These are phyloP conservation scores for Crotalus helleri DNA, from an alignment of 2,113 vertebrate genomes.

Conservation along the genomic window DNA sequence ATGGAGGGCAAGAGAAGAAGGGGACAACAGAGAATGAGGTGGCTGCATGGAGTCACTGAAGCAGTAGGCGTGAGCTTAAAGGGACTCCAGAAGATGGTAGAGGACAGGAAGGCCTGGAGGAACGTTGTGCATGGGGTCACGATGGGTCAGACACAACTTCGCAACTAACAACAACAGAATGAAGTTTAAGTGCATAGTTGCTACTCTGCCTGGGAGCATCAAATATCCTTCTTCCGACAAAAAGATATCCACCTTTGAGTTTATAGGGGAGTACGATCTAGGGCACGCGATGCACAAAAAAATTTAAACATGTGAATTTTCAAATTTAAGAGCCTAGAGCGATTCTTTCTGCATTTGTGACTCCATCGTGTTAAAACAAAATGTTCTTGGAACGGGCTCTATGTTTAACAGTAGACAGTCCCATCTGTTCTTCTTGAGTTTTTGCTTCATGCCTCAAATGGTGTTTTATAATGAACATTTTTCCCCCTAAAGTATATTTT, in stretches of 20 bases:
- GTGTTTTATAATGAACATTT: constrained; percentile 26
- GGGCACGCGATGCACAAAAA: constrained; percentile 14
- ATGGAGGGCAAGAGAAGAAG: too few relatives aligned
- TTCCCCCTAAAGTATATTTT: not conserved
- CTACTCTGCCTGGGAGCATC: not conserved
- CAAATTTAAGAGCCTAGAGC: constrained; percentile 44
- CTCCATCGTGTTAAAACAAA: constrained; percentile 60
- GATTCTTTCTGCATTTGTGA: constrained; percentile 42
- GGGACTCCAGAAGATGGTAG: too few relatives aligned
- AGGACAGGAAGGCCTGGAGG: too few relatives aligned
- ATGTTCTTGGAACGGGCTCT: constrained; percentile 70
- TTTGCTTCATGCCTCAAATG: constrained; percentile 53
- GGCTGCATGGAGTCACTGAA: too few relatives aligned
- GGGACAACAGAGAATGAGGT: too few relatives aligned
- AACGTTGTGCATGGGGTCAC: too few relatives aligned
- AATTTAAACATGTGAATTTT: constrained; percentile 26
- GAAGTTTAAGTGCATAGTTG: not conserved
- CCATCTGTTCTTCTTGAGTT: constrained; percentile 67
- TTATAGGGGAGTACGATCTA: not conserved
- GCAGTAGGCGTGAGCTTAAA: too few relatives aligned
- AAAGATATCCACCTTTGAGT: not conserved
- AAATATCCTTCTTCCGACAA: not conserved
- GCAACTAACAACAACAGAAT: too few relatives aligned
- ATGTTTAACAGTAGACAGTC: constrained; percentile 66
- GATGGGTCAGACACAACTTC: too few relatives aligned